Evolutionary conservation across 37 sponge, comb jelly and placozoan species (phyloP).

Genomic region (Oscarella lobularis): DNA sequence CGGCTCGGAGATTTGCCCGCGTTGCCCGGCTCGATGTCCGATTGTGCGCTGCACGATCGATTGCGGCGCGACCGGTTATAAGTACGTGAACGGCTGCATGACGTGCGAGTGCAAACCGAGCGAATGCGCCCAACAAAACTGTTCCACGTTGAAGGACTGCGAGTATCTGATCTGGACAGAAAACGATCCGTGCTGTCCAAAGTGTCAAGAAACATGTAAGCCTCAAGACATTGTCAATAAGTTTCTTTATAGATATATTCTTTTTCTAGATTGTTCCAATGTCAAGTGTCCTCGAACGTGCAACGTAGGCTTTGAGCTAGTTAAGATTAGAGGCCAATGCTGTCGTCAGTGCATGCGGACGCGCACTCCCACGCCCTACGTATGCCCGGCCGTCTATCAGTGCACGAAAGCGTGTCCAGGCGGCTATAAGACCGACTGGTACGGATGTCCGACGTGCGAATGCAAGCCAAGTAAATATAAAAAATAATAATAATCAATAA

Average conservation of each 20-base stretch:
- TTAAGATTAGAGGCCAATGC: neutral
- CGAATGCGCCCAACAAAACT: too few species aligned
- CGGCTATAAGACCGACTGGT: neutral
- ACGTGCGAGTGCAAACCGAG: neutral
- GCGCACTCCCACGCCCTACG: neutral
- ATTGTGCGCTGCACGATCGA: neutral
- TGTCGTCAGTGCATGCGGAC: neutral
- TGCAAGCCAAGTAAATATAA: neutral
- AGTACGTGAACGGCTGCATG: neutral
- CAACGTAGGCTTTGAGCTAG: neutral
- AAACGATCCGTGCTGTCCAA: too few species aligned
- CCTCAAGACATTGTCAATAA: too few species aligned
- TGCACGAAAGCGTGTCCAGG: neutral
- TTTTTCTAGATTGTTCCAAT: too few species aligned
- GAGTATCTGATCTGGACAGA: too few species aligned
- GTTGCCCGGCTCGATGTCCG: constrained; percentile 1
- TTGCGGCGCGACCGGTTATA: neutral
- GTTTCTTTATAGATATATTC: too few species aligned
- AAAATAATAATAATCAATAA: neutral
- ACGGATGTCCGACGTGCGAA: neutral
- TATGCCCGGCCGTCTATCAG: neutral
- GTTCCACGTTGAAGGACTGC: too few species aligned
- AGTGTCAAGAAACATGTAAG: too few species aligned
- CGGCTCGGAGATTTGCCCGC: neutral
- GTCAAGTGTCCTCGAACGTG: too few species aligned